Evolutionary conservation across 2,888 invertebrate genomes (phyloP), one percentile per base, ranked within the genome.

Genomic region (Platycheirus rosarum): DNA sequence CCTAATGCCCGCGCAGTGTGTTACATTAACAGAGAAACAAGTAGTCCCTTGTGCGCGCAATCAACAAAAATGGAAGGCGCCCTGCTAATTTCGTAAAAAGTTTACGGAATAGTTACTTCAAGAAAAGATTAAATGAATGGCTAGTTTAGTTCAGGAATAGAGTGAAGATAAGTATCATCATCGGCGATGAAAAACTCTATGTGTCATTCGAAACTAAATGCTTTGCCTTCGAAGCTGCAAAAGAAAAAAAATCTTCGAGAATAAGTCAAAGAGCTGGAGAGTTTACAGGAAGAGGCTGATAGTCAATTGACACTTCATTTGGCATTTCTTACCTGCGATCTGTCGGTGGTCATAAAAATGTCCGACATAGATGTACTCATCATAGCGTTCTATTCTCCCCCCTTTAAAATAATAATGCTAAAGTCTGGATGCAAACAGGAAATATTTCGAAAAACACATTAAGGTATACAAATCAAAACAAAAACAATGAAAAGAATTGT

Each of bases 71-170:
- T 63, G 48, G 48, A 6, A 37, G 49, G 37, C 20, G 23, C n/a
- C 48, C 37, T 48, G 37, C 26, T 7, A 63, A 49, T 42, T 66
- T 51, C 14, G 16, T 18, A 1, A 63, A 49, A 53, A 53, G 44
- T 44, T 20, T 68, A 20, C 40, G 44, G 14, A 53, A 44, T 11
- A 68, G 16, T 44, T 53, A 53, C 2, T 68, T 68, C 23, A 51
- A 65, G 40, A 49, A 65, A 42, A 51, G 65, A 29, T n/a, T 65
- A 23, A 65, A 65, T 40, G 26, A 65, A 40, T 65, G 37, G 48
- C 6, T 49, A 65, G 23, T 49, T 14, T 49, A 65, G 23, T 49
- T 14, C 14, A 65, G 2, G 63, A 65, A 65, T 49, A 49, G 49
- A 3, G 20, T 40, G 37, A 49, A 49, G 49, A 65, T 23, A 40